These are phyloP conservation scores for Pelochelys cantorii DNA, from an alignment of 2,797 vertebrate species.

Conservation along the genomic window DNA sequence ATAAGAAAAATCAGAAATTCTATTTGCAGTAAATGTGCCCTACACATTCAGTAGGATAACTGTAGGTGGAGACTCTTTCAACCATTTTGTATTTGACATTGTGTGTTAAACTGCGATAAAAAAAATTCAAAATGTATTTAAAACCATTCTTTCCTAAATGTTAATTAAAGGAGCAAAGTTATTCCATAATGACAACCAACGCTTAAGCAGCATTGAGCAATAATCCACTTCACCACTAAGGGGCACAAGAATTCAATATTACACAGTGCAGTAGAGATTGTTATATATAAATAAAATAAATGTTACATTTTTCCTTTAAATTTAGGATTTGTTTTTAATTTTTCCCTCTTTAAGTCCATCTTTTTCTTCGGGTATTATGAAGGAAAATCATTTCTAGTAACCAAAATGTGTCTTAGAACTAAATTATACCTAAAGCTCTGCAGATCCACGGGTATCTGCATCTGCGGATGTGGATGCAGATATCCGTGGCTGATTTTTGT, in stretches of 20 bases:
- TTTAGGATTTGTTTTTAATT: not conserved
- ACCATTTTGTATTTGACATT: not conserved
- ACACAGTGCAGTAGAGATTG: accelerated
- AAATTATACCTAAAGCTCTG: not conserved
- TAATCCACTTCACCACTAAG: constrained; percentile 42
- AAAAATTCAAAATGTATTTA: not conserved
- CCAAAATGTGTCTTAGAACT: not conserved
- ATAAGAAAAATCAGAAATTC: not conserved
- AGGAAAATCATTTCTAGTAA: not conserved
- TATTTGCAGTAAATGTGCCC: not conserved
- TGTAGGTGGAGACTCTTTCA: not conserved
- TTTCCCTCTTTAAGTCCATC: not conserved
- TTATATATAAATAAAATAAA: not conserved
- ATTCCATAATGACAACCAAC: not conserved
- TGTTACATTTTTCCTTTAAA: not conserved
- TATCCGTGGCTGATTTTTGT: too few species aligned
- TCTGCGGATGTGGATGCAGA: too few species aligned
- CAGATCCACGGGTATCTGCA: too few species aligned
- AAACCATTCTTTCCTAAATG: not conserved
- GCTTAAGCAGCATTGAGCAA: accelerated
- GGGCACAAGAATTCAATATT: constrained; percentile 39
- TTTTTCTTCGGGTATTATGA: not conserved
- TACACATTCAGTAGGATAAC: not conserved
- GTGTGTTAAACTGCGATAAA: not conserved
- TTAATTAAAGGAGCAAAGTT: accelerated